Evolutionary conservation across 2,113 vertebrate species (phyloP), one percentile per base, ranked within the genome.

Genomic region (Bagarius yarrelli): DNA sequence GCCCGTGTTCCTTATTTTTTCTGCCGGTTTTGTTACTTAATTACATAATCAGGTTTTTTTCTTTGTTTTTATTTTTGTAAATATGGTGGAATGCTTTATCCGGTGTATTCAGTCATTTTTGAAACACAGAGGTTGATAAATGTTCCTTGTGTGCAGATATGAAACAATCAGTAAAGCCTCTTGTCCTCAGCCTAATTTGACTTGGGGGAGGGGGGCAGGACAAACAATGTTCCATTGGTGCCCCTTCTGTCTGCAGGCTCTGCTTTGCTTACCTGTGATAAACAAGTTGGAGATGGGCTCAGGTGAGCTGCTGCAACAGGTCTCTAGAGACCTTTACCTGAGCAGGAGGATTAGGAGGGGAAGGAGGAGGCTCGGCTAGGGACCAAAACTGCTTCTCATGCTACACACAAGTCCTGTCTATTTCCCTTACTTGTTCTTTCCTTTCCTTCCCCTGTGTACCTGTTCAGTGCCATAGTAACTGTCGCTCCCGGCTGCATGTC

Each of bases 391-490:
- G 64, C 52, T 69, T 36, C 25, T 53, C 25, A 57, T 56, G 64
- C 21, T 72, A 80, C 79, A 73, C 40, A 30, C 56, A 61, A 59
- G 21, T 3, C 16, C 16, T 4, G 11, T 61, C 34, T 14, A 19
- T 64, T 47, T 76, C 40, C 81, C 82, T 79, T 76, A 70, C 72
- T 72, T 2, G 30, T 40, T 63, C 63, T 83, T 36, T 59, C 73
- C 67, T 25, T 69, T 60, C 70, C 59, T 52, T 80, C 71, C 85
- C 64, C 27, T 81, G 75, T 83, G 18, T 91, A 99, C 98, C 97
- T 99, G 95, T 98, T 99, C 73, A 99, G 94, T 0, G 97, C 97
- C 98, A 99, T 99, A 83, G 98, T 99, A 87, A 99, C 97, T 0
- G 98, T 99, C 6, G 96, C 94, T 86, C 97, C 96, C 12, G 94